Percentiles rank a stretch among this genome's conserved stretches.
Conservation (phyloP, 2,888 invertebrate species). For the Caenorhabditis virilis region DNA sequence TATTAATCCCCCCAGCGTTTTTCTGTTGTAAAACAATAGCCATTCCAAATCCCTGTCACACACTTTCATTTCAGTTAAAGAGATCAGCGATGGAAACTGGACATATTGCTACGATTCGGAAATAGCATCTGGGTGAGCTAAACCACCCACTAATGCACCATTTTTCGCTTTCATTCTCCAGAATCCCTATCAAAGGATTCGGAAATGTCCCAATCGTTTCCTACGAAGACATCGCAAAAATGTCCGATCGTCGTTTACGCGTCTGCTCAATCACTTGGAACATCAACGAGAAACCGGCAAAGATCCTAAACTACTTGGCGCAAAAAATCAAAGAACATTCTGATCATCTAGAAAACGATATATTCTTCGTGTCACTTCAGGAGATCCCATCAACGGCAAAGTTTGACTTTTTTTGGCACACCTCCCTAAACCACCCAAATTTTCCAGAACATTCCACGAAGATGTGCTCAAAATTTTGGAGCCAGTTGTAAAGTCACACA, state of each 20-base stretch:
- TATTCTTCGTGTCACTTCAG: slow-evolving; percentile 60
- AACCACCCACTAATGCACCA: no score
- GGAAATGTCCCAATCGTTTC: slow-evolving; percentile 47
- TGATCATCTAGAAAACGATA: slow-evolving; percentile 48
- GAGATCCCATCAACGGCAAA: slow-evolving; percentile 60
- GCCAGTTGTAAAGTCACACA: slow-evolving; percentile 45
- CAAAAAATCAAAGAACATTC: slow-evolving; percentile 32
- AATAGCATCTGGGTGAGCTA: slow-evolving; percentile 7
- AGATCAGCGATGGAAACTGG: slow-evolving; percentile 38
- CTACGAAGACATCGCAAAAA: slow-evolving; percentile 38
- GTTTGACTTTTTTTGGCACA: slow-evolving; percentile 24
- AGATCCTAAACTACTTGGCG: slow-evolving; percentile 34
- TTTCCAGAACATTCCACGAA: slow-evolving; percentile 59
- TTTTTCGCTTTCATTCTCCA: slow-evolving; percentile 7
- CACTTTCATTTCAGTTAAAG: slow-evolving; percentile 29
- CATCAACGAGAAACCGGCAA: slow-evolving; percentile 54
- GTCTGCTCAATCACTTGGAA: slow-evolving; percentile 58
- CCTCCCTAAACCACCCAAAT: not conserved
- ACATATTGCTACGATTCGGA: slow-evolving; percentile 26
- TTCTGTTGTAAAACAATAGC: no score
- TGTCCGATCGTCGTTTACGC: slow-evolving; percentile 33
- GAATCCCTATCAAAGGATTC: slow-evolving; percentile 41
- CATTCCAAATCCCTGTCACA: no score
- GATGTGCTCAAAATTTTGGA: slow-evolving; percentile 52
- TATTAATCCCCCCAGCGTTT: no score